These are phyloP conservation scores for Sclerodermus sp. DNA, from an alignment of 2,888 invertebrate species.

Conservation along the genomic window DNA sequence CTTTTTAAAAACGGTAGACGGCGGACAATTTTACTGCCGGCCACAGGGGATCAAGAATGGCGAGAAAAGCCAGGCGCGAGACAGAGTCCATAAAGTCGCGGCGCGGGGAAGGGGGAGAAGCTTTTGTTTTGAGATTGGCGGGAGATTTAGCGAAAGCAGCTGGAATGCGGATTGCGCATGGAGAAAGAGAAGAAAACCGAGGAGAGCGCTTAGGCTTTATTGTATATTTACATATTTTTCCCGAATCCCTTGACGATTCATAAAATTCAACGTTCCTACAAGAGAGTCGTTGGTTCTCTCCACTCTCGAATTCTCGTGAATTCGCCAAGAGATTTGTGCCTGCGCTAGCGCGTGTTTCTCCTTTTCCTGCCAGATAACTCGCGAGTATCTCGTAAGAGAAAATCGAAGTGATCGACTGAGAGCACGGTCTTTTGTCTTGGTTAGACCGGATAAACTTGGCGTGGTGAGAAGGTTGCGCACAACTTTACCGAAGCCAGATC, in stretches of 20 bases:
- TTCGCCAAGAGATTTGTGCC: slow-evolving; percentile 23
- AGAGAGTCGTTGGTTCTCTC: slow-evolving; percentile 20
- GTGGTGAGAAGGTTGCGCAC: slow-evolving; percentile 12
- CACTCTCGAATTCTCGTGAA: slow-evolving; percentile 32
- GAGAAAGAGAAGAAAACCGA: not conserved
- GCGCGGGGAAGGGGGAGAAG: not conserved
- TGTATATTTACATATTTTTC: slow-evolving; percentile 40
- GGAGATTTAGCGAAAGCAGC: slow-evolving; percentile 12
- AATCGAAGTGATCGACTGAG: slow-evolving; percentile 3
- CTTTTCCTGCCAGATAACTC: slow-evolving; percentile 13
- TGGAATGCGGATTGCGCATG: not conserved
- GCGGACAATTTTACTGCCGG: slow-evolving; percentile 6
- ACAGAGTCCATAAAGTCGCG: slow-evolving; percentile 14
- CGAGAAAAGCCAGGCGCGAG: slow-evolving; percentile 2
- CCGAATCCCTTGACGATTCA: slow-evolving; percentile 34
- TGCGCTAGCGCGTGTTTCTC: slow-evolving; percentile 8
- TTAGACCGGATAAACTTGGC: slow-evolving; percentile 10
- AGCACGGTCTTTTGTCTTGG: slow-evolving; percentile 12
- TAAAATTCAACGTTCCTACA: slow-evolving; percentile 40
- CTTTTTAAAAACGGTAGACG: slow-evolving; percentile 3
- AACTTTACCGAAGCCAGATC: too few relatives aligned
- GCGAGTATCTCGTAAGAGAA: slow-evolving; percentile 5
- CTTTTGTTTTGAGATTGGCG: slow-evolving; percentile 15
- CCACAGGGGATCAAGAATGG: slow-evolving; percentile 2
- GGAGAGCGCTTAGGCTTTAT: slow-evolving; percentile 33